Conservation (phyloP, 2,113 vertebrate species). For the Myrmecophaga tridactyla region DNA sequence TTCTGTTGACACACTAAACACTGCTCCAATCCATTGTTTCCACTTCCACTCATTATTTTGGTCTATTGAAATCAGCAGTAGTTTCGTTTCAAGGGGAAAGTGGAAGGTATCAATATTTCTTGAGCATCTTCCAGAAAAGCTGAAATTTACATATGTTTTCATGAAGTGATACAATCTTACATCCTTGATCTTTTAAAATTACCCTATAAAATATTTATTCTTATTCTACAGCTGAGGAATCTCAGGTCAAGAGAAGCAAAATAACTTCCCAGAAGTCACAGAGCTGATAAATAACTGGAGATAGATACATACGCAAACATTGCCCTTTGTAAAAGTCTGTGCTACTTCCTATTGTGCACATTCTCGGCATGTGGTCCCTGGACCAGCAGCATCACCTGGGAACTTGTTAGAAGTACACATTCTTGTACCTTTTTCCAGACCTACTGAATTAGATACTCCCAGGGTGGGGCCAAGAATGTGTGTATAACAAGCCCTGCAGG, state of each 20-base stretch:
- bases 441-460: neutral
- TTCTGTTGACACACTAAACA: neutral
- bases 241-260: neutral
- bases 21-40: neutral
- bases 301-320: neutral
- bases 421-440: neutral
- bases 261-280: neutral
- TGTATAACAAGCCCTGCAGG: neutral
- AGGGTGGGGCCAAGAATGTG: neutral
- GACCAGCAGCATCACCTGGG: neutral
- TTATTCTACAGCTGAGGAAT: neutral
- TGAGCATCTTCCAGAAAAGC: neutral
- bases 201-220: neutral
- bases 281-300: neutral
- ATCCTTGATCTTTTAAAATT: neutral
- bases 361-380: neutral
- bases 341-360: neutral
- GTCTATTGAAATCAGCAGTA: neutral
- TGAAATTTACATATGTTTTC: neutral
- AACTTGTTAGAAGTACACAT: slow-evolving; percentile 8
- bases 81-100: neutral
- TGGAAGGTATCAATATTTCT: neutral
- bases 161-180: slow-evolving; percentile 2
- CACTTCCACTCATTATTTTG: neutral
- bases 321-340: neutral